A percentile compares a stretch with the other conserved stretches of the same genome.
Conservation (phyloP, 2,113 vertebrate species). For the Pyxicephalus adspersus region DNA sequence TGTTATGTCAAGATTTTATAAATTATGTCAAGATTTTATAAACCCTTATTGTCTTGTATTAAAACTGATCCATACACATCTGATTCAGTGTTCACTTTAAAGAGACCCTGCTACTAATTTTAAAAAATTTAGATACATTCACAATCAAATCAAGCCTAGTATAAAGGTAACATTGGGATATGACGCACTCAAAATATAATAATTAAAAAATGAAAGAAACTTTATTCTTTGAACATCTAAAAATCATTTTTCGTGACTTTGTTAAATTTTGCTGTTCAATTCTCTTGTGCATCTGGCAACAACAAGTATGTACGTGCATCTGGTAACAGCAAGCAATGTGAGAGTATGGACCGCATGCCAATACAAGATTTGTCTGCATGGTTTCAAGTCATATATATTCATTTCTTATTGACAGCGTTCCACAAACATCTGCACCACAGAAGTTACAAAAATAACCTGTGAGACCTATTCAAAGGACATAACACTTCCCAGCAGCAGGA, state of each 20-base stretch:
- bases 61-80: no score
- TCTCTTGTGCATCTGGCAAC: background rate
- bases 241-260: background rate
- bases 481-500: constrained; percentile 43
- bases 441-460: constrained; percentile 31
- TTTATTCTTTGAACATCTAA: no score
- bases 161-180: no score
- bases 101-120: no score
- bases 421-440: constrained; percentile 44
- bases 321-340: constrained; percentile 17
- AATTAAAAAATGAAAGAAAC: no score
- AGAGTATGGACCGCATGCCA: constrained; percentile 1
- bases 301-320: background rate
- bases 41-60: no score
- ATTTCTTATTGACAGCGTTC: constrained; percentile 38
- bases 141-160: no score
- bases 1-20: no score
- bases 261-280: background rate
- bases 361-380: constrained; percentile 30
- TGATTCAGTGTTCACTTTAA: no score
- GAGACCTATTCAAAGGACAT: constrained; percentile 17
- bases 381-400: constrained; percentile 42
- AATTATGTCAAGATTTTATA: no score
- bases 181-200: no score
- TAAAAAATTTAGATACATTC: no score